Evolutionary conservation across 2,888 invertebrate species (phyloP).

Genomic region (Corbicula japonica): DNA sequence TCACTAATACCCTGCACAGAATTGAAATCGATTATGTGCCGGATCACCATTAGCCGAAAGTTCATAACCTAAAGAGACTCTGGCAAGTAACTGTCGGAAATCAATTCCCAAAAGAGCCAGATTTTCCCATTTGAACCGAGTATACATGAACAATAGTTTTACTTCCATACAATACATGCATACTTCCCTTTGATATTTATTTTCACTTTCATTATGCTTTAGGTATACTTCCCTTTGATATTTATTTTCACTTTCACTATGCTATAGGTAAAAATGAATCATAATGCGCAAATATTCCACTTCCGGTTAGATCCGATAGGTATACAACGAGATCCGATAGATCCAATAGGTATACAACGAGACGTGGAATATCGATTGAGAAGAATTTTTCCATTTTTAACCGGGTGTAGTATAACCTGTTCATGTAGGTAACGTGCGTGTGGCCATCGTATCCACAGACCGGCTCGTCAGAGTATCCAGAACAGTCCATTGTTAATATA

Average conservation of each 20-base stretch:
- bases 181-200: too few species aligned
- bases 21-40: too few species aligned
- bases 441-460: constrained; percentile 54
- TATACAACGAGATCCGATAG: background rate
- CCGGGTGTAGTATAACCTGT: constrained; percentile 41
- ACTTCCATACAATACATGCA: too few species aligned
- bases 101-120: background rate
- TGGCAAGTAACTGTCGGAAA: background rate
- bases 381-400: background rate
- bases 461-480: constrained; percentile 44
- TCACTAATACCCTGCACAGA: too few species aligned
- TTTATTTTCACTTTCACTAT: background rate
- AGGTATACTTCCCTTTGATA: background rate
- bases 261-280: background rate
- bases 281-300: background rate
- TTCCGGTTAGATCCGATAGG: background rate
- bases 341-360: background rate
- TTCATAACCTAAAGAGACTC: background rate
- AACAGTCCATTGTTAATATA: constrained; percentile 43
- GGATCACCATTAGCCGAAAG: background rate
- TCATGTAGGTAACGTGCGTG: constrained; percentile 45
- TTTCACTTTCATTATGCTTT: too few species aligned
- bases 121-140: too few species aligned
- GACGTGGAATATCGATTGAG: background rate
- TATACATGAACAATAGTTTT: too few species aligned